Base-by-base conservation (phyloP, 23 tunicate genomes). In the Ciona savignyi region DNA sequence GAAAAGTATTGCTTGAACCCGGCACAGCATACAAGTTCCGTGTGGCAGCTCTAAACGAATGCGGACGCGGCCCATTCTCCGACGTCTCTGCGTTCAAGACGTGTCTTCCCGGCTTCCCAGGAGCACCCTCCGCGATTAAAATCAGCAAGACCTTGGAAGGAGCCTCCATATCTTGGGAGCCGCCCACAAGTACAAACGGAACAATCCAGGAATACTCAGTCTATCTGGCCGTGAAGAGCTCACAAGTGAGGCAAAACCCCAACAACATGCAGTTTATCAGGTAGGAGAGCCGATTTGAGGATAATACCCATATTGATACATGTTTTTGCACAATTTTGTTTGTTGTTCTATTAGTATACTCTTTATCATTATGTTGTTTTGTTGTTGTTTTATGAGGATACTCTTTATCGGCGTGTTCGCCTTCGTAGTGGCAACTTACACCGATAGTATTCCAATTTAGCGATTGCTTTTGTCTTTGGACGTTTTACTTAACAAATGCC, bases 21-120 rank as follows among this genome's bases (percentile, higher is more conserved):
- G 97, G 97, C 30, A 84, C 86, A 0, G 91, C 91, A 19, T 91
- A 84, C 91, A 84, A 83, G 78, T 86, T 93, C 73, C 73, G 93
- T 22, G 88, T 88, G 1, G 83, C 89, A 3, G 99, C 96, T 33
- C 76, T 88, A 66, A 95, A 95, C 68, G 81, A 96, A 67, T 88
- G 96, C 60, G 99, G 99, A 4, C 87, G 90, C 19, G 90, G 92
- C 2, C 80, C 79, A 0, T 95, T 85, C 68, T 88, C 96, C 0
- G 99, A 95, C 27, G 76, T 80, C 6, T 88, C 96, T 9, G 92
- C 96, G 19, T 95, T 88, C 63, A 95, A 95, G 63, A 95, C 99
- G 1, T 88, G 88, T 56, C 76, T 85, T 1, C 99, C 99, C n/a
- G 99, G 99, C 0, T 95, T 84, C 60, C 99, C 99, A 26, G 99